A percentile compares a stretch with the other conserved stretches of the same genome.
phyloP scores from a whole-genome alignment of 2,113 vertebrate species.

The Colaptes auratus region DNA sequence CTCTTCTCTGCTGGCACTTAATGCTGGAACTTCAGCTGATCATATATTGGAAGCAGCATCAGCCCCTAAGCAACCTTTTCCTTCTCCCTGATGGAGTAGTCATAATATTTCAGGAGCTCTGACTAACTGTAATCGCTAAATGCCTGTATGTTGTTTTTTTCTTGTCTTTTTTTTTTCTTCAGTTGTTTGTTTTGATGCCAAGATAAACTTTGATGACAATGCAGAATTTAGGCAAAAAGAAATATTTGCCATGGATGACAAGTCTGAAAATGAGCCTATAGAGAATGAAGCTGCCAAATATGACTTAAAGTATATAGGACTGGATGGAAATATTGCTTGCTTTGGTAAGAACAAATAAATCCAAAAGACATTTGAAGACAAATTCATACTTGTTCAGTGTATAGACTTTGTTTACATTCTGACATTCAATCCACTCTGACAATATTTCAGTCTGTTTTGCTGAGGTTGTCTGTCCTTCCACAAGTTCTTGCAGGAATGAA shows the following conservation, averaged over 20 bases:
- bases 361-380: neutral
- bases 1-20: neutral
- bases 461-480: neutral
- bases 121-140: neutral
- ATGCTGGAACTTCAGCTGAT: neutral
- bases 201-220: constrained; percentile 99
- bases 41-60: neutral
- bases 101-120: neutral
- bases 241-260: constrained; percentile 96
- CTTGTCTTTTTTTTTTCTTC: constrained; percentile 27
- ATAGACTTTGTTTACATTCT: neutral
- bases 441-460: neutral
- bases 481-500: neutral
- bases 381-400: neutral
- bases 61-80: neutral
- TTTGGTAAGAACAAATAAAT: constrained; percentile 85
- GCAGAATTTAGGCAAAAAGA: constrained; percentile 97
- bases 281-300: constrained; percentile 94
- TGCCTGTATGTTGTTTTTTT: neutral
- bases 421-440: neutral
- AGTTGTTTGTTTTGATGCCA: constrained; percentile 99
- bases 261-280: constrained; percentile 91
- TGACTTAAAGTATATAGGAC: constrained; percentile 95
- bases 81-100: neutral
- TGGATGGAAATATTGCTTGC: constrained; percentile 98